A percentile compares a stretch with the other conserved stretches of the same genome.
Evolutionary conservation across 1,140 invertebrate genomes (phyloP).

Genomic region (Megalopta genalis): DNA sequence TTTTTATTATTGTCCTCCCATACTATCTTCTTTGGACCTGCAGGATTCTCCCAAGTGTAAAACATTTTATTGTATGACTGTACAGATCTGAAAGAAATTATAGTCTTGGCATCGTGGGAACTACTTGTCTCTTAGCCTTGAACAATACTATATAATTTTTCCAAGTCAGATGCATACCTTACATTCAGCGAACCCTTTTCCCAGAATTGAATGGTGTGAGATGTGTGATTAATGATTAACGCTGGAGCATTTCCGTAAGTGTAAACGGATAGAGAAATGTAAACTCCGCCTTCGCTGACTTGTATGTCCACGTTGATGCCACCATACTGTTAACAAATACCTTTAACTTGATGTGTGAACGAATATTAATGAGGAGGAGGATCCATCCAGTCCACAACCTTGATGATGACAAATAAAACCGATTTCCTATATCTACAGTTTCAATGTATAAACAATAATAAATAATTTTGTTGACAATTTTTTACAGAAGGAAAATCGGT

Average conservation of each 20-base stretch:
- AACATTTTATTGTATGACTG: slow-evolving; percentile 82
- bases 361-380: no score
- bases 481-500: no score
- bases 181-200: slow-evolving; percentile 86
- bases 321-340: slow-evolving; percentile 83
- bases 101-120: not conserved
- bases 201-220: slow-evolving; percentile 82
- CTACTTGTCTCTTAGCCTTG: not conserved
- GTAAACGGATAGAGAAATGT: slow-evolving; percentile 92
- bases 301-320: slow-evolving; percentile 95
- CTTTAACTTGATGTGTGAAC: slow-evolving; percentile 18
- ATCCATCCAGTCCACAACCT: no score
- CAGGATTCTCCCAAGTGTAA: slow-evolving; percentile 89
- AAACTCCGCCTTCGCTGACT: slow-evolving; percentile 93
- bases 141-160: not conserved
- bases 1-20: slow-evolving; percentile 84
- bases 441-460: not conserved
- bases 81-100: slow-evolving; percentile 77
- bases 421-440: not conserved
- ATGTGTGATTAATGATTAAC: slow-evolving; percentile 92
- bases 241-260: slow-evolving; percentile 91
- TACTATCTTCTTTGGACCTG: slow-evolving; percentile 83
- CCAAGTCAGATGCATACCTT: slow-evolving; percentile 71
- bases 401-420: no score
- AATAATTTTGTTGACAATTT: no score